A percentile compares a stretch with the other conserved stretches of the same genome.
phyloP scores from a whole-genome alignment of 2,797 vertebrate genomes.

The Gallirallus australis region DNA sequence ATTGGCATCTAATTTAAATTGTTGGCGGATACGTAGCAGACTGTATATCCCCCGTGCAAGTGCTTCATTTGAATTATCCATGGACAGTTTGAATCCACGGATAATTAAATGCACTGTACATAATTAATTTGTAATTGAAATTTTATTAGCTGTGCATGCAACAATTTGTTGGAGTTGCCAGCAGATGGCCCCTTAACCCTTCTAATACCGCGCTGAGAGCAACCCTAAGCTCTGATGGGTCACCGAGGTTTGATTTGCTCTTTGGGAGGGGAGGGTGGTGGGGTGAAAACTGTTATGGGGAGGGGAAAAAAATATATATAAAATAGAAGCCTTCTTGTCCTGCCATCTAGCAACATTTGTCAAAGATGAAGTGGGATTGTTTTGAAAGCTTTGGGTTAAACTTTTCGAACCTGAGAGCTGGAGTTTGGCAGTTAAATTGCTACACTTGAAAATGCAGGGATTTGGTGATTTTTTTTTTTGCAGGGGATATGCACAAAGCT shows the following conservation, averaged over 20 bases:
- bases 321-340: neutral
- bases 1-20: constrained; percentile 32
- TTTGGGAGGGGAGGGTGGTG: neutral
- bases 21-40: constrained; percentile 57
- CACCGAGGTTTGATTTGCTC: neutral
- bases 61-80: constrained; percentile 69
- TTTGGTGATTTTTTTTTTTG: neutral
- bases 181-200: constrained; percentile 81
- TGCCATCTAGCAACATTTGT: neutral
- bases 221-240: neutral
- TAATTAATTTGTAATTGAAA: constrained; percentile 78
- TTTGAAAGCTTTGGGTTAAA: neutral
- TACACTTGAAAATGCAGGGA: neutral
- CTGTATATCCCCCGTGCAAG: constrained; percentile 43
- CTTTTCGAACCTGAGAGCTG: neutral
- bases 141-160: constrained; percentile 12
- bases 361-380: neutral
- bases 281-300: neutral
- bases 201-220: constrained; percentile 30
- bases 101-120: constrained; percentile 74
- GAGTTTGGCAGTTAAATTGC: neutral
- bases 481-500: neutral
- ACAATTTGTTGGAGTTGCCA: constrained; percentile 58
- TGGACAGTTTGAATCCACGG: constrained; percentile 74
- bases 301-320: no score